Percentiles rank a stretch among this genome's conserved stretches.
Conservation (phyloP, 2,888 invertebrate genomes). For the Allophyes oxyacanthae region DNA sequence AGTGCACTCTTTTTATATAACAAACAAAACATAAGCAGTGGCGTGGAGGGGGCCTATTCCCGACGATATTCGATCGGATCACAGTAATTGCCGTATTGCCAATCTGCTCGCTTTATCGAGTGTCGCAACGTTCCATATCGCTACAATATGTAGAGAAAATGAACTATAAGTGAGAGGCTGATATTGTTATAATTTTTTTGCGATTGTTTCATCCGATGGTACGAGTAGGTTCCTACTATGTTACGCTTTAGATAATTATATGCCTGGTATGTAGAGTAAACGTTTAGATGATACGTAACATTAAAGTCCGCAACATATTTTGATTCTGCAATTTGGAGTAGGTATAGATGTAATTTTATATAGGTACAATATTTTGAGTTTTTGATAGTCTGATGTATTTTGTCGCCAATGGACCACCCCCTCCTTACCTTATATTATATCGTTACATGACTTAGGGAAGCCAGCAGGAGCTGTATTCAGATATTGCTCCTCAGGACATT, state of each 20-base stretch:
- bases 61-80: conserved; percentile 86
- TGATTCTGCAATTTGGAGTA: too few relatives aligned
- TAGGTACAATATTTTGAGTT: too few relatives aligned
- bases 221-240: too few relatives aligned
- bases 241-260: conserved; percentile 7
- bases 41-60: conserved; percentile 83
- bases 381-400: too few relatives aligned
- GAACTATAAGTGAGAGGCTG: conserved; percentile 75
- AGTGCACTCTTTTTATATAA: conserved; percentile 87
- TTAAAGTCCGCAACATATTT: neutral
- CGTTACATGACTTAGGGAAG: too few relatives aligned
- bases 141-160: conserved; percentile 80
- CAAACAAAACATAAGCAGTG: conserved; percentile 82
- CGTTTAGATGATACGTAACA: neutral
- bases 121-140: conserved; percentile 81
- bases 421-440: too few relatives aligned
- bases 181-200: conserved; percentile 67
- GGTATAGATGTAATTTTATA: too few relatives aligned
- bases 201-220: conserved; percentile 42
- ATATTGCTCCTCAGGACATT: neutral
- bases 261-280: conserved; percentile 6
- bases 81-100: conserved; percentile 84
- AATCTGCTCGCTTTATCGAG: conserved; percentile 83
- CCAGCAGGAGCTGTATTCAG: too few relatives aligned
- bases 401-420: too few relatives aligned